These are phyloP conservation scores for Miichthys miiuy DNA, from an alignment of 2,797 vertebrate species.

Conservation along the genomic window DNA sequence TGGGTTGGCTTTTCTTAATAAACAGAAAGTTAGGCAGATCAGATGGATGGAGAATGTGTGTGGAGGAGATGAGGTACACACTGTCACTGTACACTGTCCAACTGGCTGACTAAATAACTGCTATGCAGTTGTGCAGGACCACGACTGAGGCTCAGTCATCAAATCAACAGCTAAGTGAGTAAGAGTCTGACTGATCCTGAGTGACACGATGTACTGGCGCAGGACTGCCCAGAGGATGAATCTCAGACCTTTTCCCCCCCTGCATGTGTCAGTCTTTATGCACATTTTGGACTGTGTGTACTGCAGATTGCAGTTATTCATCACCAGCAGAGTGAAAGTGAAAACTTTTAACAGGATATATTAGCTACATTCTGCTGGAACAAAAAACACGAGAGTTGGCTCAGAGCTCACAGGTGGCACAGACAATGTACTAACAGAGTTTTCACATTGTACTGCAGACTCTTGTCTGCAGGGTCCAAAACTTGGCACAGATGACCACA, in stretches of 20 bases:
- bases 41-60: constrained; percentile 48
- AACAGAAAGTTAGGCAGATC: constrained; percentile 46
- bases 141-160: constrained; percentile 62
- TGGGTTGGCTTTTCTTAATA: constrained; percentile 36
- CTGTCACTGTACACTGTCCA: constrained; percentile 35
- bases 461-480: constrained; percentile 59
- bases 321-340: constrained; percentile 53
- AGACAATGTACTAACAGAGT: constrained; percentile 54
- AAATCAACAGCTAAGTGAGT: constrained; percentile 70
- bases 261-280: constrained; percentile 57
- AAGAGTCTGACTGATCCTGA: constrained; percentile 73
- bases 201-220: constrained; percentile 71
- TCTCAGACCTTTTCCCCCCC: constrained; percentile 47
- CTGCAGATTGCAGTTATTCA: constrained; percentile 44
- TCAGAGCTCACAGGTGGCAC: constrained; percentile 59
- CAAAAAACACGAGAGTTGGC: constrained; percentile 24
- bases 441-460: constrained; percentile 47
- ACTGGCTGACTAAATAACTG: constrained; percentile 68
- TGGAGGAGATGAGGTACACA: constrained; percentile 51
- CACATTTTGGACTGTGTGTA: constrained; percentile 43
- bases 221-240: constrained; percentile 64
- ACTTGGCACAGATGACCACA: constrained; percentile 67
- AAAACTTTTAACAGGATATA: constrained; percentile 53
- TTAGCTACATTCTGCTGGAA: constrained; percentile 43
- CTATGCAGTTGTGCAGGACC: constrained; percentile 54